Evolutionary conservation across 2,888 invertebrate genomes (phyloP).

Genomic region (Sicus ferrugineus): DNA sequence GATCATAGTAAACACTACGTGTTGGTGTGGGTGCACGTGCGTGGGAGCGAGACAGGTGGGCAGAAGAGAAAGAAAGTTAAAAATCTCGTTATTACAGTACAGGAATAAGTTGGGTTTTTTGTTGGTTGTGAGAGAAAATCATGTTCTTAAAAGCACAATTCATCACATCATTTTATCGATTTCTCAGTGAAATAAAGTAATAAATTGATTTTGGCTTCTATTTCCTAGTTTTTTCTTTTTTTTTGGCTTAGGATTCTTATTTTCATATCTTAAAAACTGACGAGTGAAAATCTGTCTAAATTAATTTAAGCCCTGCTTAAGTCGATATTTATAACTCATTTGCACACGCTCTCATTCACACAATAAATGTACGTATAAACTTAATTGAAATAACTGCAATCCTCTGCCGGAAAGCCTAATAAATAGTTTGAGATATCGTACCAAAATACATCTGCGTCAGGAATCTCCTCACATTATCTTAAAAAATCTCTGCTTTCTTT

Average conservation of each 20-base stretch:
- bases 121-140: background rate
- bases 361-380: too few relatives aligned
- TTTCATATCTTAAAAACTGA: background rate
- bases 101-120: conserved; percentile 1
- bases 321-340: background rate
- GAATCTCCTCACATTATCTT: too few relatives aligned
- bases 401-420: too few relatives aligned
- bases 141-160: conserved; percentile 62
- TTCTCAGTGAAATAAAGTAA: conserved; percentile 33
- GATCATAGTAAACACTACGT: conserved; percentile 91
- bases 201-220: conserved; percentile 9
- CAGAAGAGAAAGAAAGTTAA: conserved; percentile 25
- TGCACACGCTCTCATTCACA: conserved; percentile 24
- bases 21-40: background rate
- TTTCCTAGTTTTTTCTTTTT: conserved; percentile 24
- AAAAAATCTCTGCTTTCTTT: too few relatives aligned
- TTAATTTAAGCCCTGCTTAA: background rate
- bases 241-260: background rate
- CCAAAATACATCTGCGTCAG: too few relatives aligned
- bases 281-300: conserved; percentile 8
- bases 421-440: too few relatives aligned
- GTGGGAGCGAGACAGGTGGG: background rate
- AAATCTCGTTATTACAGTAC: conserved; percentile 6
- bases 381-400: too few relatives aligned
- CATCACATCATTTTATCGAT: conserved; percentile 43